phyloP scores from a whole-genome alignment of 2,113 vertebrate species.

The Grammomys dolichurus region DNA sequence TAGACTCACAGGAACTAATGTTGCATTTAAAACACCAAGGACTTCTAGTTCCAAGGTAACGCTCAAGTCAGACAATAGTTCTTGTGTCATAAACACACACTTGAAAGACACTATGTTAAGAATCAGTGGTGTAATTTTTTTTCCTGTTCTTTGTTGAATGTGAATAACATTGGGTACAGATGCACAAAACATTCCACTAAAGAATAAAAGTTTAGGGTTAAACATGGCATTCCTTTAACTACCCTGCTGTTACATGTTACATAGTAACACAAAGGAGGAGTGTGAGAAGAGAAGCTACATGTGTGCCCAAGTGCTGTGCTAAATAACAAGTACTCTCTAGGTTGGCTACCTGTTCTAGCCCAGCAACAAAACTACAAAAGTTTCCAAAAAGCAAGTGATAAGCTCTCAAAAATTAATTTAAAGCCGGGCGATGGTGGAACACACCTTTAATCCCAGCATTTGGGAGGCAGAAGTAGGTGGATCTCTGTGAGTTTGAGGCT shows the following conservation, averaged over 20 bases:
- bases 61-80: conserved; percentile 42
- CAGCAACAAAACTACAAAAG: conserved; percentile 26
- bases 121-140: not conserved
- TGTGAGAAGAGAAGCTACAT: no score
- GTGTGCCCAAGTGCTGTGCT: not conserved
- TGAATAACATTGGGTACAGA: conserved; percentile 15
- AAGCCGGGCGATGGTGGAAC: not conserved
- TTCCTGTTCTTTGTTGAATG: not conserved
- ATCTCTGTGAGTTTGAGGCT: not conserved
- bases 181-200: conserved; percentile 1
- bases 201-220: conserved; percentile 58
- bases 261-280: no score
- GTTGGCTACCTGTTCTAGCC: conserved; percentile 25
- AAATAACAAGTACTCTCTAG: conserved; percentile 51
- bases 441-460: not conserved
- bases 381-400: conserved; percentile 49
- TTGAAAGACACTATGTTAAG: conserved; percentile 14
- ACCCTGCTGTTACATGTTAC: not conserved
- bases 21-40: conserved; percentile 21
- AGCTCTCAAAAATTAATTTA: not conserved
- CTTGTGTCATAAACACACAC: not conserved
- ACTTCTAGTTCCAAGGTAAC: conserved; percentile 29
- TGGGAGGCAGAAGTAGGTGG: not conserved
- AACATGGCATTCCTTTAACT: conserved; percentile 28
- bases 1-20: not conserved